These are phyloP conservation scores for Chaetura pelagica DNA, from an alignment of 2,113 vertebrate species.

Conservation along the genomic window DNA sequence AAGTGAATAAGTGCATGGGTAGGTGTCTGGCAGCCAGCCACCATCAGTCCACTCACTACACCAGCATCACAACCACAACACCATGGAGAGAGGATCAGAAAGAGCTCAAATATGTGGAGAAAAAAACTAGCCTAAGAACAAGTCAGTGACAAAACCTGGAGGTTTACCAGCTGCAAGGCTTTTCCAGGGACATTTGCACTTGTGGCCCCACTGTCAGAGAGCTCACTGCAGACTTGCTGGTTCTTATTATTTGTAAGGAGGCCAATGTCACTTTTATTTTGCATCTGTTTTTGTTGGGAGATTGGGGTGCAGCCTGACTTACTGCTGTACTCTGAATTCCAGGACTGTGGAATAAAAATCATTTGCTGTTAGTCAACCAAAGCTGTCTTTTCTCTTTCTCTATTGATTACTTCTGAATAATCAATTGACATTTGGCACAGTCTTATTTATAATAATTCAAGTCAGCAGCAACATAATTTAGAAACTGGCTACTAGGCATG, in stretches of 20 bases:
- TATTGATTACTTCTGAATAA: slow-evolving; percentile 73
- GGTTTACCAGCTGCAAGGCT: neutral
- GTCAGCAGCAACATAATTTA: slow-evolving; percentile 71
- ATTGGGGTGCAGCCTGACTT: neutral
- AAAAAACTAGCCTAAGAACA: neutral
- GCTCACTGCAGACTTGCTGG: neutral
- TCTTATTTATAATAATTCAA: slow-evolving; percentile 77
- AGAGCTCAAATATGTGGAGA: neutral
- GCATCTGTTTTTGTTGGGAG: neutral
- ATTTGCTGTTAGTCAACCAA: slow-evolving; percentile 57
- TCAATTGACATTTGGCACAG: slow-evolving; percentile 74
- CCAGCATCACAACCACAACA: fast-evolving
- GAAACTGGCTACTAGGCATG: slow-evolving; percentile 66
- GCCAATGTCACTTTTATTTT: neutral
- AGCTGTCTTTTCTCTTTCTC: slow-evolving; percentile 45
- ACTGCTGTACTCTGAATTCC: neutral
- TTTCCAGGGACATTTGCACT: neutral
- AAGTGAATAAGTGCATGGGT: fast-evolving
- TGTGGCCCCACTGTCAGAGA: neutral
- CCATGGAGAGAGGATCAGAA: neutral
- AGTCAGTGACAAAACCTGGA: neutral
- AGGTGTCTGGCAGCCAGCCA: neutral
- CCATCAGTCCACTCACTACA: fast-evolving
- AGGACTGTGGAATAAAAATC: slow-evolving; percentile 54
- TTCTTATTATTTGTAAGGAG: neutral